Conservation (phyloP, 2,888 invertebrate species). For the Rhamphomyia laevipes region DNA sequence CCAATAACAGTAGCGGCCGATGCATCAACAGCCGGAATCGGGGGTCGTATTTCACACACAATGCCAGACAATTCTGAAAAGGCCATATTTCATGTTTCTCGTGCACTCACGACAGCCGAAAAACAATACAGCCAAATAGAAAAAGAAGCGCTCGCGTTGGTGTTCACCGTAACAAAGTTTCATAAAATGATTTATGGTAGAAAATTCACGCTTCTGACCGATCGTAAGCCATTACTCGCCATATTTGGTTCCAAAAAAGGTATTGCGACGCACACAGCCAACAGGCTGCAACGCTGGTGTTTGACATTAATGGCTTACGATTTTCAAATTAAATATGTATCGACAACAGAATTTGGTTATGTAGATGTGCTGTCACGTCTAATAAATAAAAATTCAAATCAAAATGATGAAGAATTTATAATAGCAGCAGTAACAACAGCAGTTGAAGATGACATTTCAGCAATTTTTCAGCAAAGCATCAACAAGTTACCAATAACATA, state of each 20-base stretch:
- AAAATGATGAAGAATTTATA: slow-evolving; percentile 6
- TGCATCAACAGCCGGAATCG: slow-evolving; percentile 9
- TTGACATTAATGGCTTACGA: slow-evolving; percentile 13
- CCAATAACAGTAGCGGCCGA: slow-evolving; percentile 10
- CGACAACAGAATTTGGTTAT: slow-evolving; percentile 14
- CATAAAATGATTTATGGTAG: no score
- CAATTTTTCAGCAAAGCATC: no score
- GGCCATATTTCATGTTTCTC: slow-evolving; percentile 9
- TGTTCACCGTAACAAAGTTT: slow-evolving; percentile 13
- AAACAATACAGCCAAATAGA: slow-evolving; percentile 5
- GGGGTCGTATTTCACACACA: slow-evolving; percentile 9
- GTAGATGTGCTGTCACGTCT: slow-evolving; percentile 16
- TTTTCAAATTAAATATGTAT: slow-evolving; percentile 15
- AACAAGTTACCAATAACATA: no score
- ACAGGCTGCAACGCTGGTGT: no score
- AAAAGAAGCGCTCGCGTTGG: slow-evolving; percentile 15
- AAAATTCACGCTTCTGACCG: slow-evolving; percentile 22
- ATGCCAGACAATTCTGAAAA: slow-evolving; percentile 10
- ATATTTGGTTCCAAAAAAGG: slow-evolving; percentile 25
- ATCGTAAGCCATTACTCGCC: slow-evolving; percentile 29
- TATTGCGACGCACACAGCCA: no score
- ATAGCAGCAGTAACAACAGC: no score
- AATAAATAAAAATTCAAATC: slow-evolving; percentile 4
- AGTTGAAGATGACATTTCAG: no score
- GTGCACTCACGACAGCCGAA: slow-evolving; percentile 10